Evolutionary conservation across 92 coral and sea anemone genomes (phyloP), one percentile per base, ranked within the genome.

Genomic region (Parazoanthus atlanticus): DNA sequence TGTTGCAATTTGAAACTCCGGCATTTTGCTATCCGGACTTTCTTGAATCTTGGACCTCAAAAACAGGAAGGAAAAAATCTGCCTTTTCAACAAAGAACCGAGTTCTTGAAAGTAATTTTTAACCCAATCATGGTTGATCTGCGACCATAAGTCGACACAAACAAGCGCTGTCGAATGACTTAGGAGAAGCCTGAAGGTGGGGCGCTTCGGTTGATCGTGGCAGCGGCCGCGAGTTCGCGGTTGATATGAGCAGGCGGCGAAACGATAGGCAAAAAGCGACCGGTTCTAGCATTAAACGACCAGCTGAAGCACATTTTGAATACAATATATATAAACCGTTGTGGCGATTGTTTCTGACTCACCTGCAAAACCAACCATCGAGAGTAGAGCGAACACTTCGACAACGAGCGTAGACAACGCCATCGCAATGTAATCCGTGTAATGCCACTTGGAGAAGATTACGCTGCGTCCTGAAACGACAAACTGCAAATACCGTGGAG

Each of bases 281-380:
- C 25, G 65, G 25, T 43, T 84, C 15, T 49, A 29, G 15, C 29
- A 7, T 43, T 69, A 3, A 84, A 41, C 65, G 67, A 41, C 47
- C 46, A 72, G 19, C 28, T 71, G n/a, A 71, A 46, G 19, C 19
- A 12, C 16, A 30, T 30, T 67, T 29, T 36, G 17, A 72, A 46
- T 15, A 30, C 66, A 84, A 41, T 78, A 78, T 38, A n/a, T 28
- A 80, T 16, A 34, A 31, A 70, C 54, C 38, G 15, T 84, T 40
- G 86, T n/a, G n/a, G 67, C 64, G 31, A 32, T 32, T 65, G 54
- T 43, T 26, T 84, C 41, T 19, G 6, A 84, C 87, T 84, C 64
- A 84, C 87, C 87, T 84, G 87, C 41, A 84, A 84, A 84, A 16
- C 54, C 77, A 84, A 71, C 87, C 79, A 66, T 70, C 87, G 41